Evolutionary conservation across 2,888 invertebrate genomes (phyloP), one percentile per base, ranked within the genome.

Genomic region (Encarsia formosa): DNA sequence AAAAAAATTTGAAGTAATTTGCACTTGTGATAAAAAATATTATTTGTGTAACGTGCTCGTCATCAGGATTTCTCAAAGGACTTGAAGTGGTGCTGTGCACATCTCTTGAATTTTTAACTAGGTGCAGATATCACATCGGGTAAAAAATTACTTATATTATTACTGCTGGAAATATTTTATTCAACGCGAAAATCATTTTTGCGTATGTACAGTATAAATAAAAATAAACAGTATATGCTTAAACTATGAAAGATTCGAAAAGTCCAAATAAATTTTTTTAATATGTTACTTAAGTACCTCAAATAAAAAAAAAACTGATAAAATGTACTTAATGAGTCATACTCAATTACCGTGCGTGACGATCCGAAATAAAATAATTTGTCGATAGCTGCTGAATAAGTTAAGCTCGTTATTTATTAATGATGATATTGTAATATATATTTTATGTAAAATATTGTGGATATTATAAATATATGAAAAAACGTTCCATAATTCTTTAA

Each of bases 391-490:
- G 31, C 42, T 52, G 47, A 49, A 46, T 49, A 47, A 23, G 15
- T 53, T 56, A 51, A 51, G 44, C 48, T 56, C 55, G 59, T 63
- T 65, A 65, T 65, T 63, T 63, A 65, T 65, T 61, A 61, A 63
- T 60, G 60, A 63, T 61, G 60, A 63, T 57, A 62, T 63, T 68
- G 68, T 68, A 68, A 68, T 63, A 68, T 65, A 65, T 68, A 67
- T 67, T 66, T 69, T 67, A 67, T 69, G 68, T 69, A 69, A 68
- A 65, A 66, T 68, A 69, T 65, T 68, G 67, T 67, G 64, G 63
- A 67, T 67, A 69, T 62, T 59, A 65, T 59, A 63, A 65, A 50
- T 64, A 62, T 56, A 63, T 57, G 62, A 29, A 56, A 56, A 55
- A 50, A n/a, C n/a, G n/a, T n/a, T n/a, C n/a, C n/a, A n/a, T n/a